Base-by-base conservation (phyloP, 2,797 vertebrate genomes). In the Silurus aristotelis region DNA sequence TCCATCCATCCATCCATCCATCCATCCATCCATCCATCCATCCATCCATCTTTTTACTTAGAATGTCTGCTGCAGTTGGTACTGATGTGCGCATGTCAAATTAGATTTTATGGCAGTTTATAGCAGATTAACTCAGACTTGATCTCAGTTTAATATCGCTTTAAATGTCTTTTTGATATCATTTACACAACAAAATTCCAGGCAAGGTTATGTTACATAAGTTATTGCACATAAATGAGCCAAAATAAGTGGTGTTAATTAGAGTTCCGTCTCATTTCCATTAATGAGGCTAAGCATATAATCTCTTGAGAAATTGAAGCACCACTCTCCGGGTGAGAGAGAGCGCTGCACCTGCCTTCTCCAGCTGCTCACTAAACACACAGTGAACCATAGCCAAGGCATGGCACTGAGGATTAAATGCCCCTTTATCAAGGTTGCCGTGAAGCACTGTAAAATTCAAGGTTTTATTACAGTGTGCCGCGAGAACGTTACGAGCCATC, bases 311-410 rank as follows among this genome's bases (percentile, higher is more conserved):
- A 82, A 56, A 79, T 17, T 43, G 64, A 52, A 52, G 81, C 66
- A 20, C 22, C 43, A 27, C 19, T 86, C 81, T 84, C 86, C 13
- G 38, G 80, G 82, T 75, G 78, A n/a, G 72, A 83, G 76, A 78
- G 83, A 38, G 38, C 78, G 52, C 52, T 72, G 70, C 86, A 89
- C 85, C 85, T 87, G 87, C 85, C 84, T 31, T 85, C 85, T 86
- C 68, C 85, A 89, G 88, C 85, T 90, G 85, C 71, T 81, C 60
- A 17, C 25, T 25, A 83, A 52, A 46, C 77, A 68, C 43, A 20
- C 48, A 20, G 63, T 38, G n/a, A 80, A 64, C 10, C 25, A 52
- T 8, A 52, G 38, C 76, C 55, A 46, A 19, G 66, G 27, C 46
- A 66, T 4, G 0, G 67, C 60, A 43, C 5, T 55, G 56, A 48